Base-by-base conservation (phyloP, 1,140 invertebrate species). In the Euwallacea fornicatus region DNA sequence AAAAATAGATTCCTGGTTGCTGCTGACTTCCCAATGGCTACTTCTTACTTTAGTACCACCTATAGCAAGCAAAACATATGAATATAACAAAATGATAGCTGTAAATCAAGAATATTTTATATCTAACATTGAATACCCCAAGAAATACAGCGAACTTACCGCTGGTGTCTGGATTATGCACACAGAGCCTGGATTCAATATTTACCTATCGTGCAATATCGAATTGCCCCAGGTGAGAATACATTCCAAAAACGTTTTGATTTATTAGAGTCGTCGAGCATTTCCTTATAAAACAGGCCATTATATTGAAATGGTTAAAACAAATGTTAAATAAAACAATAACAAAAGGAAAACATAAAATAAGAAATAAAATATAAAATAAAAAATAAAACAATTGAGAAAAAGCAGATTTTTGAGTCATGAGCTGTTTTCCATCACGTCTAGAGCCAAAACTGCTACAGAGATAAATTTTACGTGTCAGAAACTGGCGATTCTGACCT, bases 391-490 rank as follows among this genome's bases (percentile, higher is more conserved):
- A 33, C 21, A 33, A 33, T 33, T 33, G 21, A 33, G 21, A 33
- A 33, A 33, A 33, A 33, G 21, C 21, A 33, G 21, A 33, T 4
- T 33, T 33, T 33, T 33, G 21, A 2, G 21, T 33, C 21, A 33
- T 33, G 21, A 33, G 21, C 21, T 33, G 21, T 33, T 33, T 33
- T 33, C 21, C 21, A 4, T 33, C 21, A 33, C 21, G 58, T 71
- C 15, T 55, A 76, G 75, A 61, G 69, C 10, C 42, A 33, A 10
- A 62, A 73, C 42, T 76, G 87, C 71, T 41, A 33, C 0, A 33
- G 76, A 55, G 86, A 87, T 74, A 80, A 82, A 10, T 73, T 87
- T 0, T 72, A 83, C 0, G 74, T 86, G 41, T 86, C 85, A 7
- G 78, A 71, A 56, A 80, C 76, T 6, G 86, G 86, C n/a, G 82